Percentiles rank a stretch among this genome's conserved stretches.
phyloP scores from a whole-genome alignment of 2,797 vertebrate species.

The Xenentodon cancila region DNA sequence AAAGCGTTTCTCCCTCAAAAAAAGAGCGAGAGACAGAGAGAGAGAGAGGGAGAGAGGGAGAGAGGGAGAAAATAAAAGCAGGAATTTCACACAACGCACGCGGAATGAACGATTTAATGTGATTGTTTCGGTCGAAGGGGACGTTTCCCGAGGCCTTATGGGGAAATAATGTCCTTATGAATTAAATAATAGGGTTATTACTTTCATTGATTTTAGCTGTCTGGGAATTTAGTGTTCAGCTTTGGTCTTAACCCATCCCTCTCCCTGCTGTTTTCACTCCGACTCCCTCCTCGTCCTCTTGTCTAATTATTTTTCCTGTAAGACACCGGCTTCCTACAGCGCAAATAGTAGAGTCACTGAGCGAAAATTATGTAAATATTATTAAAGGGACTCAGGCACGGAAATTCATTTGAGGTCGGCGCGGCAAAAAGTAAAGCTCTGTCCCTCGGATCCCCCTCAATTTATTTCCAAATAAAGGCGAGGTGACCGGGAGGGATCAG shows the following conservation, averaged over 20 bases:
- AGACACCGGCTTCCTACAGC: conserved; percentile 93
- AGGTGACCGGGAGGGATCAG: conserved; percentile 97
- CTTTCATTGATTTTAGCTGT: conserved; percentile 83
- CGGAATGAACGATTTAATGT: conserved; percentile 79
- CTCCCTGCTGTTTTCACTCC: conserved; percentile 55
- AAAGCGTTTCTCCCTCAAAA: conserved; percentile 36
- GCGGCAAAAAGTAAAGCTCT: conserved; percentile 85
- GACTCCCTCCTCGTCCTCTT: conserved; percentile 70
- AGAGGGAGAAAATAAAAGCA: conserved; percentile 49
- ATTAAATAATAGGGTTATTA: conserved; percentile 86
- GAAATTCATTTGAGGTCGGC: conserved; percentile 95
- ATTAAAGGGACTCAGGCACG: conserved; percentile 97
- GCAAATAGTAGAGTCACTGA: conserved; percentile 97
- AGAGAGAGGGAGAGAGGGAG: not conserved
- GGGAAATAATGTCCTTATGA: conserved; percentile 83
- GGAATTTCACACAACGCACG: conserved; percentile 70
- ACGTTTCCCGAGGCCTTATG: conserved; percentile 78
- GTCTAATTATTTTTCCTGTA: conserved; percentile 97
- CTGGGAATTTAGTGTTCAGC: conserved; percentile 79
- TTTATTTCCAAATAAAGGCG: conserved; percentile 99
- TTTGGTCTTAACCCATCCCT: conserved; percentile 69
- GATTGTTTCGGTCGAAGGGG: conserved; percentile 81
- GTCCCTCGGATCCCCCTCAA: conserved; percentile 97
- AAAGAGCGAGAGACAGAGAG: conserved; percentile 11
- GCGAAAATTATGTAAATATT: conserved; percentile 99